Percentiles rank a stretch among this genome's conserved stretches.
These are phyloP conservation scores for Aporrectodea caliginosa DNA, from an alignment of 1,140 invertebrate genomes.

Conservation along the genomic window DNA sequence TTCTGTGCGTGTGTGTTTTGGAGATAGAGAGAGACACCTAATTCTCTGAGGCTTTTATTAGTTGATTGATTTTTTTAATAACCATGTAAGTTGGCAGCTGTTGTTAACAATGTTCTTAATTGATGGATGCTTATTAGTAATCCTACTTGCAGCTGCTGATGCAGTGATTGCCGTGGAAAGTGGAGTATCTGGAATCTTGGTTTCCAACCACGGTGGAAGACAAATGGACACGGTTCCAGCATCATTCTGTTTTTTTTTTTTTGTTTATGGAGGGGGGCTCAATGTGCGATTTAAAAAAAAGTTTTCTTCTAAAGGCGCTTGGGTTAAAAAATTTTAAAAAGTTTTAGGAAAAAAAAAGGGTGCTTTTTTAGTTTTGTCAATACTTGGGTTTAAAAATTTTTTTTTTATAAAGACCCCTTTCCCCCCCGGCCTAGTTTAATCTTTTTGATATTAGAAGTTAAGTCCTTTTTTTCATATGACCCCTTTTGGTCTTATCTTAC, in stretches of 20 bases:
- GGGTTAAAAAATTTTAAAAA: background rate
- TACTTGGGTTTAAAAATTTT: background rate
- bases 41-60: background rate
- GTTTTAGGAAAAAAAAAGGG: no score
- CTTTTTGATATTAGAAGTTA: no score
- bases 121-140: background rate
- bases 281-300: background rate
- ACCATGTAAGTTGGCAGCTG: background rate
- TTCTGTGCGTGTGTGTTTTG: background rate
- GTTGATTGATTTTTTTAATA: background rate
- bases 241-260: conserved; percentile 62
- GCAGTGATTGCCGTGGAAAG: conserved; percentile 69
- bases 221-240: conserved; percentile 82
- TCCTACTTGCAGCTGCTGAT: conserved; percentile 76
- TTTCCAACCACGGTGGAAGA: conserved; percentile 87
- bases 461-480: no score
- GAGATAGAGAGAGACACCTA: background rate
- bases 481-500: no score
- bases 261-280: background rate
- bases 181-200: conserved; percentile 73
- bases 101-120: background rate
- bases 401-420: no score
- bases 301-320: background rate
- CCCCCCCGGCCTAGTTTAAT: no score
- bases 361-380: background rate